Evolutionary conservation across 2,888 invertebrate species (phyloP).

Genomic region (Pyrgus malvae): DNA sequence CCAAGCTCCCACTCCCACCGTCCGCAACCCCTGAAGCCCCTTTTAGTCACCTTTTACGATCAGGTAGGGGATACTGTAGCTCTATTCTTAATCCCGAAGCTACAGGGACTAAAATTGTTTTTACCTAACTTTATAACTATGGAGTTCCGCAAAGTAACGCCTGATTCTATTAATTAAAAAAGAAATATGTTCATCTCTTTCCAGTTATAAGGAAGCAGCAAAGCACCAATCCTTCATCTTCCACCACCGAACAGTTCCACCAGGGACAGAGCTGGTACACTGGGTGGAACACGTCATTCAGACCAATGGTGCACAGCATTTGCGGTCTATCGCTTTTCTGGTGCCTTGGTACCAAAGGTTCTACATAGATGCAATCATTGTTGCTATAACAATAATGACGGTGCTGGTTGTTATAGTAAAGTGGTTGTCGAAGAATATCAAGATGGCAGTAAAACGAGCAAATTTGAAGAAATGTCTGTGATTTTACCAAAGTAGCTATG

Average conservation of each 20-base stretch:
- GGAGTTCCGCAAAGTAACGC: background rate
- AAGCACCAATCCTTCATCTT: constrained; percentile 31
- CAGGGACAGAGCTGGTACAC: constrained; percentile 35
- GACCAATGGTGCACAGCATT: constrained; percentile 36
- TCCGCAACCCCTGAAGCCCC: no score
- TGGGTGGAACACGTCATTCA: constrained; percentile 38
- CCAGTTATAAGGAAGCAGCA: background rate
- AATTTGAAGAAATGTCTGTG: no score
- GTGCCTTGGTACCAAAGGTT: constrained; percentile 34
- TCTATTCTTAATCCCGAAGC: no score
- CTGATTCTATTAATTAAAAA: background rate
- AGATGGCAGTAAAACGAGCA: background rate
- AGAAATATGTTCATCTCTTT: background rate
- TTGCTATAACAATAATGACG: background rate
- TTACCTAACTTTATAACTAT: background rate
- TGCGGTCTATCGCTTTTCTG: constrained; percentile 24
- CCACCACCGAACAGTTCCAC: constrained; percentile 35
- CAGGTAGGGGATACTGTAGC: no score
- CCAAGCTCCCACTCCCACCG: no score
- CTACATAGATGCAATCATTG: constrained; percentile 30
- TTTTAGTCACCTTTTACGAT: no score
- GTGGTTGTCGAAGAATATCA: background rate
- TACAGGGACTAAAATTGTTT: no score
- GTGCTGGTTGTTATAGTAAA: background rate
- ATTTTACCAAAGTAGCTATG: no score